phyloP scores from a whole-genome alignment of 2,113 vertebrate species.

The Cynoglossus semilaevis region DNA sequence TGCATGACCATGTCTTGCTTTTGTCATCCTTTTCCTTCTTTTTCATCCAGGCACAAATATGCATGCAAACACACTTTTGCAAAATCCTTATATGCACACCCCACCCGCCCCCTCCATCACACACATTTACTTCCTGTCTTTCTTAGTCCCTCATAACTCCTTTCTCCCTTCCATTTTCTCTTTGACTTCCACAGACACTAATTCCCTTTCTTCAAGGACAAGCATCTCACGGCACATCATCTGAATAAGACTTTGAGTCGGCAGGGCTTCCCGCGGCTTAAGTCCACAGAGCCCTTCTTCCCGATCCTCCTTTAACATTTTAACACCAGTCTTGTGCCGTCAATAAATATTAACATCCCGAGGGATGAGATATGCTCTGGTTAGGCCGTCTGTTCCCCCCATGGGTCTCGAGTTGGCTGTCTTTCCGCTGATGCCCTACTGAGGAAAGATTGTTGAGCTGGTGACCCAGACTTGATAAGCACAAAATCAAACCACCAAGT shows the following conservation, averaged over 20 bases:
- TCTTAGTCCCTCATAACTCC: constrained; percentile 15
- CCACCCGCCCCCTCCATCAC: constrained; percentile 23
- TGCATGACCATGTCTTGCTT: constrained; percentile 41
- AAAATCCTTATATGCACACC: constrained; percentile 41
- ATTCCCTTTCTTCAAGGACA: constrained; percentile 77
- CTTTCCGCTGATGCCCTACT: constrained; percentile 42
- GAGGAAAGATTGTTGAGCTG: constrained; percentile 44
- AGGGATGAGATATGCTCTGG: constrained; percentile 55
- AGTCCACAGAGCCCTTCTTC: constrained; percentile 63
- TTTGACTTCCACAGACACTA: constrained; percentile 71
- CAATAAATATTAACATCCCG: constrained; percentile 75
- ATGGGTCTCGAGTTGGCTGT: constrained; percentile 54
- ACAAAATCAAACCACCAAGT: constrained; percentile 28
- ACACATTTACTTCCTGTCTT: constrained; percentile 38
- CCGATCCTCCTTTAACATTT: constrained; percentile 68
- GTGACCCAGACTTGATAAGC: constrained; percentile 45
- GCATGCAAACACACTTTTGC: constrained; percentile 34
- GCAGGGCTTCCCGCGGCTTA: constrained; percentile 66
- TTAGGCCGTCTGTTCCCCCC: constrained; percentile 52
- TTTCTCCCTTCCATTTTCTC: constrained; percentile 46
- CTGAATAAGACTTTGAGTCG: constrained; percentile 72
- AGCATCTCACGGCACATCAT: constrained; percentile 72
- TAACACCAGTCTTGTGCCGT: constrained; percentile 67
- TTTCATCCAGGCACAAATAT: constrained; percentile 34
- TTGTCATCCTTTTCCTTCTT: constrained; percentile 23